Evolutionary conservation across 2,888 invertebrate genomes (phyloP), one percentile per base, ranked within the genome.

Genomic region (Thereva nobilitata): DNA sequence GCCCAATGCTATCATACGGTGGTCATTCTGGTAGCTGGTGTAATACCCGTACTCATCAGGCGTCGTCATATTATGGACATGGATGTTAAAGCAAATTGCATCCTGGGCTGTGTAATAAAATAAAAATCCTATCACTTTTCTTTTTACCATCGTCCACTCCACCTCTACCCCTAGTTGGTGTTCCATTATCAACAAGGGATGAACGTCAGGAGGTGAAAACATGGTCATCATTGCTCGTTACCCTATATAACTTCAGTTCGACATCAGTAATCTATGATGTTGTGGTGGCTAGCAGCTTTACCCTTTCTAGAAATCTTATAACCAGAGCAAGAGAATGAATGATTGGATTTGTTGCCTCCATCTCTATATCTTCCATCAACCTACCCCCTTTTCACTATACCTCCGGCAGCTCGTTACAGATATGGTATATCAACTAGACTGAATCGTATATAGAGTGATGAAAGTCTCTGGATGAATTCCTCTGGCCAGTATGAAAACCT

Each of bases 61-160:
- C 61, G 50, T 6, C 41, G 38, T 53, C 38, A 7, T 61, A 50
- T 61, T 35, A 50, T 50, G 49, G 61, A 23, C 23, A 23, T 50
- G 61, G 41, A 50, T 49, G 23, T 23, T 23, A 23, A 59, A 64
- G 53, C 53, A 64, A 64, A 64, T 64, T 64, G 64, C 64, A 64
- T 64, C 53, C 53, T 41, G 64, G 35, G 23, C 12, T 23, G 53
- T 42, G 53, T 64, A 64, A 64, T 64, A 41, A 64, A 64, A 64
- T 64, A 64, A 53, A 64, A 64, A 64, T 64, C 64, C 64, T 44
- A 64, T 64, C 64, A 53, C 53, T 37, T 53, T 38, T n/a, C 23
- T 23, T 23, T 23, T 23, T 23, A 2, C 23, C 23, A 23, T 23
- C 23, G 23, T 23, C 23, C 23, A 23, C 2, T 2, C 23, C 23